Evolutionary conservation across 2,797 vertebrate genomes (phyloP), one percentile per base, ranked within the genome.

Genomic region (Pipistrellus pygmaeus): DNA sequence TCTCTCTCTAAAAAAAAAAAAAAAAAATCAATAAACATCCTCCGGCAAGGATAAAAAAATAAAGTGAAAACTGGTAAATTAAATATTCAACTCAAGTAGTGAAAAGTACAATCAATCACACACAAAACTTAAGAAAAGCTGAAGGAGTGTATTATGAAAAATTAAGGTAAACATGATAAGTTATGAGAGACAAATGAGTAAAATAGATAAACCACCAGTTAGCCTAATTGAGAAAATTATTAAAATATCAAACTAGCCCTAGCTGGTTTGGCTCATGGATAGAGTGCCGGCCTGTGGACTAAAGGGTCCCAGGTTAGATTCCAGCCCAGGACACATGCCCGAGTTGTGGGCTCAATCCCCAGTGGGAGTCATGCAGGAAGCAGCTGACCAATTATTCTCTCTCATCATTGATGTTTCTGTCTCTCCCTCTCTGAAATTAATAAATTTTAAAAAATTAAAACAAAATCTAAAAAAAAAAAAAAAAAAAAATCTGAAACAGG

Each of bases 81-180:
- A 91, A 84, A 68, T 20, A 73, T 75, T 75, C 66, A 85, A 83
- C 57, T 83, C 66, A 85, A 77, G 57, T 77, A 77, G 30, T 78
- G 71, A 85, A 78, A 46, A 71, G 18, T 53, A 84, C n/a, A 38
- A 35, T 11, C 14, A 35, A 57, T 25, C 12, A 62, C 2, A 85
- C 4, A 78, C 14, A 93, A 94, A 77, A 88, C 66, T 64, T 25
- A 88, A 69, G 48, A 38, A 69, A 68, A 80, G 27, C 17, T 64
- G 27, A 53, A 85, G 38, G 14, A 76, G 89, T 38, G 30, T 64
- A 76, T 55, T 71, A 92, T 60, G 20, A 87, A 68, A 96, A 15
- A 82, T 72, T 55, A 86, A 23, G 10, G 46, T n/a, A 94, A 81
- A 81, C n/a, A 60, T 53, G 20, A 27, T n/a, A 85, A 78, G 60